Evolutionary conservation across 2,888 invertebrate species (phyloP).

Genomic region (Euphydryas editha): DNA sequence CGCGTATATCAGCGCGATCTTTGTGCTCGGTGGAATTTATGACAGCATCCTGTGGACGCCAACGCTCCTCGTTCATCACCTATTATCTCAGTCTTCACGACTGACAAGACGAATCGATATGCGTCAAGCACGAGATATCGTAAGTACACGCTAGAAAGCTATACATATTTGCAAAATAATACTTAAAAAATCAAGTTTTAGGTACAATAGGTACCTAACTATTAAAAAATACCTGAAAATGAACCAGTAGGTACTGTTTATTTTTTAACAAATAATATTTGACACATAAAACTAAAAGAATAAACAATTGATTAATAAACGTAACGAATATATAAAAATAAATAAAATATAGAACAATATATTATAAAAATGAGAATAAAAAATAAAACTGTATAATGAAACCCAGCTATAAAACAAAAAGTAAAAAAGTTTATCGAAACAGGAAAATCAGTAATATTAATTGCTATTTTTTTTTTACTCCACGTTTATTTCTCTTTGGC

Average conservation of each 20-base stretch:
- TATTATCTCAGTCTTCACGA: slow-evolving; percentile 75
- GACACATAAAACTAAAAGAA: too few relatives aligned
- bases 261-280: too few relatives aligned
- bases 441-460: not conserved
- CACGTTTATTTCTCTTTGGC: slow-evolving; percentile 15
- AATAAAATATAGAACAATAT: too few relatives aligned
- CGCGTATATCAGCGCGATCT: slow-evolving; percentile 66
- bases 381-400: too few relatives aligned
- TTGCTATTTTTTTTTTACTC: not conserved
- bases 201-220: too few relatives aligned
- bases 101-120: slow-evolving; percentile 82
- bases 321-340: too few relatives aligned
- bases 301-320: too few relatives aligned
- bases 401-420: too few relatives aligned
- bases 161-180: slow-evolving; percentile 60
- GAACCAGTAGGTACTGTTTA: too few relatives aligned
- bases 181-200: not conserved
- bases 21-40: slow-evolving; percentile 70
- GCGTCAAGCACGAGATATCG: slow-evolving; percentile 79
- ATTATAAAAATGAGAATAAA: too few relatives aligned
- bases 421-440: not conserved
- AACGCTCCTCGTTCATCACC: slow-evolving; percentile 80
- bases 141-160: slow-evolving; percentile 61
- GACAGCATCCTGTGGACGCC: slow-evolving; percentile 80
- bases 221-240: too few relatives aligned